Conservation (phyloP, 92 coral and sea anemone species). For the Ricordea florida region DNA sequence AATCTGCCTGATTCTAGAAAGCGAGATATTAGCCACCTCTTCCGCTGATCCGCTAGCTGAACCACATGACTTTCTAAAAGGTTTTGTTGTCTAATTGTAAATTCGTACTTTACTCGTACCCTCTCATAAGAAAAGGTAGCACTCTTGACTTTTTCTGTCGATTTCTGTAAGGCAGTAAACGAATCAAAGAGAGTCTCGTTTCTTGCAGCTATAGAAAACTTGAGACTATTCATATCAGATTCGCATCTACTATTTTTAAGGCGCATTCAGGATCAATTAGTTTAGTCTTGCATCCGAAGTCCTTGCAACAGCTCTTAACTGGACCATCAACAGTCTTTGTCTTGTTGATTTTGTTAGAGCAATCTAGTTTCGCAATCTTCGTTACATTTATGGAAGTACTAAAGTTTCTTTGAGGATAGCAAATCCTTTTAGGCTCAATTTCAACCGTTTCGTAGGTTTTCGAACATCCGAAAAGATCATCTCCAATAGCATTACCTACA, state of each 20-base stretch:
- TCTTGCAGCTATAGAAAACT: background rate
- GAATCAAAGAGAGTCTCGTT: slow-evolving; percentile 1
- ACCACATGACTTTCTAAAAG: too few relatives aligned
- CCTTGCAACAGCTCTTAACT: slow-evolving; percentile 29
- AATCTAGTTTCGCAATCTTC: slow-evolving; percentile 5
- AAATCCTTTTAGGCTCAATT: background rate
- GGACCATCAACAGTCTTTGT: slow-evolving; percentile 21
- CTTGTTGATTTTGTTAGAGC: slow-evolving; percentile 1
- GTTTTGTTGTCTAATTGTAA: too few relatives aligned
- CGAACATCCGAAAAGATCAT: slow-evolving; percentile 1
- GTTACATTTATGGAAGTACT: background rate
- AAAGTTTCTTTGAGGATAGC: background rate
- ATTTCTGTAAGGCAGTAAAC: too few relatives aligned
- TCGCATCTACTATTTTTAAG: background rate
- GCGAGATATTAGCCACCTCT: too few relatives aligned
- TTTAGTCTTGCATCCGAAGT: slow-evolving; percentile 5
- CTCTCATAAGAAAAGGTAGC: too few relatives aligned
- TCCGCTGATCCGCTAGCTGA: too few relatives aligned
- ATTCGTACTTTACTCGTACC: too few relatives aligned
- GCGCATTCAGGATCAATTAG: slow-evolving; percentile 25
- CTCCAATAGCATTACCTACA: too few relatives aligned
- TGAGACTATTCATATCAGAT: background rate
- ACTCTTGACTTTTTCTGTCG: too few relatives aligned
- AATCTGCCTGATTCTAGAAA: too few relatives aligned
- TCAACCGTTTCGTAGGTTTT: background rate